Percentiles rank a stretch among this genome's conserved stretches.
Evolutionary conservation across 92 coral and sea anemone species (phyloP).

Genomic region (Porites evermanni): DNA sequence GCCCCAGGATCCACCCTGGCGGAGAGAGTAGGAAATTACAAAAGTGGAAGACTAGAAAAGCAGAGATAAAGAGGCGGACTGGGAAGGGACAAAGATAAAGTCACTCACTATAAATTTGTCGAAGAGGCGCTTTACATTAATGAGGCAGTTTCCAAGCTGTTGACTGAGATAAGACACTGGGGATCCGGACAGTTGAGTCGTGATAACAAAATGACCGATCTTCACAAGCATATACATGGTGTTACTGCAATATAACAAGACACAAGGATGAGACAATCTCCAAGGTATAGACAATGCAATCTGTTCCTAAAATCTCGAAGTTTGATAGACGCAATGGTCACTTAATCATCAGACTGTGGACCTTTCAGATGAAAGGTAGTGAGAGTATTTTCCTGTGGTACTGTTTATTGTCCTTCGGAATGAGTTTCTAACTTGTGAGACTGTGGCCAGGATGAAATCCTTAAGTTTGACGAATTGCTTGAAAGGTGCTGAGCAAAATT

Average conservation of each 20-base stretch:
- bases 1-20: too few species aligned
- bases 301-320: too few species aligned
- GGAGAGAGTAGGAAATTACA: not conserved
- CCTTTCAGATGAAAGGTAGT: not conserved
- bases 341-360: not conserved
- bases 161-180: slow-evolving; percentile 98
- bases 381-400: not conserved
- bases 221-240: slow-evolving; percentile 99
- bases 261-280: not conserved
- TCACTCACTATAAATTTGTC: slow-evolving; percentile 97
- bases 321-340: not conserved
- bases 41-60: not conserved
- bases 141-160: slow-evolving; percentile 95
- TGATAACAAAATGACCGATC: slow-evolving; percentile 96
- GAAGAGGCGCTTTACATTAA: slow-evolving; percentile 92
- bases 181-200: slow-evolving; percentile 90
- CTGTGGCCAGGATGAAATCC: not conserved
- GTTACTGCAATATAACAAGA: slow-evolving; percentile 68
- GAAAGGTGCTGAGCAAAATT: not conserved
- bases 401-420: not conserved
- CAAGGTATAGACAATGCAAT: not conserved
- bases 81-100: not conserved
- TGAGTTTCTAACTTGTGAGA: not conserved
- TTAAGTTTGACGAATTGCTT: not conserved
- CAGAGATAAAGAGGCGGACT: not conserved